Base-by-base conservation (phyloP, 2,888 invertebrate genomes). In the Diarsia brunnea region DNA sequence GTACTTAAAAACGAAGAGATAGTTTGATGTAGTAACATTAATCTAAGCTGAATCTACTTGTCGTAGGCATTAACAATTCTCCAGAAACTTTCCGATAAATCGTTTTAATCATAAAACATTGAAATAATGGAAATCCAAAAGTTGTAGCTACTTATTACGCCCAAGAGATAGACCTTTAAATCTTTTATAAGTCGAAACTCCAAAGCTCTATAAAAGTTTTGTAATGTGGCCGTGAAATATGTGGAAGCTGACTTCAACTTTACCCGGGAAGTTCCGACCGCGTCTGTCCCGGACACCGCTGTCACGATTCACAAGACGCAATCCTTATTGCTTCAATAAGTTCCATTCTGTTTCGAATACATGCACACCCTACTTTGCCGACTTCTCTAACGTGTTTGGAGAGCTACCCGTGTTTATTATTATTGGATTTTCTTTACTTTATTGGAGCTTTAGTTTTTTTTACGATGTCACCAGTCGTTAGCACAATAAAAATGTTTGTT, bases 171-270 rank as follows among this genome's bases (percentile, higher is more conserved):
- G 69, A 76, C 73, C 78, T 75, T 76, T 83, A 86, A 87, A 89
- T 87, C 84, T 84, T 85, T 83, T 84, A 81, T 77, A 84, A 72
- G 75, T 89, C 75, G 70, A 84, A 87, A 84, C 79, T 85, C 72
- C 60, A 77, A 82, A 86, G 87, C 86, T 81, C 80, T 87, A 86
- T 86, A 89, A 89, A 92, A 92, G 87, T 91, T 92, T 86, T 84
- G 82, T 89, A 90, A 90, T 87, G 87, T 87, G 89, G 84, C 89
- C 87, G 81, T 90, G 89, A 91, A 91, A 90, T 90, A 89, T 91
- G 88, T 90, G 88, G 86, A 79, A 71, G 66, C 84, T 79, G 82
- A 65, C 73, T 79, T 70, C 68, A 89, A 89, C 84, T 89, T 89
- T 78, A 63, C 71, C 77, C 73, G 76, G 73, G 61, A 85, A 88